Conservation (phyloP, 2,113 vertebrate species). For the zebrafish (Danio rerio) region DNA sequence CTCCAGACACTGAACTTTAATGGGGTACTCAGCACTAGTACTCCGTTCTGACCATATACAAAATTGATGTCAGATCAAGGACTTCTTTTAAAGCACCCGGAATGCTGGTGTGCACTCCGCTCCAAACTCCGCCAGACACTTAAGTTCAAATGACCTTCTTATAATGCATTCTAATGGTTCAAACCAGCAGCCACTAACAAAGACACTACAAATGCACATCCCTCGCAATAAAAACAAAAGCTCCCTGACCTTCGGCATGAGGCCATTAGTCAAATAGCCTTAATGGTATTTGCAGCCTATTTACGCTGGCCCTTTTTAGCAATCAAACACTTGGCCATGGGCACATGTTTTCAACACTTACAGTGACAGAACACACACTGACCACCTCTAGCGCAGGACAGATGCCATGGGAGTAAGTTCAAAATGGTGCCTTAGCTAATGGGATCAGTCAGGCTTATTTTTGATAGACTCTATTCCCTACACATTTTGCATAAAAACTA, state of each 20-base stretch:
- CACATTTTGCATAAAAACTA: background rate
- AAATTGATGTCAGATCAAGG: background rate
- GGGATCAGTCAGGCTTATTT: constrained; percentile 7
- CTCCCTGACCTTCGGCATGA: background rate
- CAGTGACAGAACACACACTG: constrained; percentile 17
- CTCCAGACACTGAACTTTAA: background rate
- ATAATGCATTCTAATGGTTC: constrained; percentile 15
- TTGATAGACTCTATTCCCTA: background rate
- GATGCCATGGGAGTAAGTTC: background rate
- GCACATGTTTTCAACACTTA: constrained; percentile 27
- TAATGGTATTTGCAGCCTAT: constrained; percentile 50
- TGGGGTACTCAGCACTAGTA: background rate
- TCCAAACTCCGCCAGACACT: background rate
- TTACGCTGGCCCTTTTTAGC: constrained; percentile 33
- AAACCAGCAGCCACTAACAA: background rate
- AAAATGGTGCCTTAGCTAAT: constrained; percentile 19
- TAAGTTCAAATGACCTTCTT: constrained; percentile 23
- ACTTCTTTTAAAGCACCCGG: background rate
- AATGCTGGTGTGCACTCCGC: background rate
- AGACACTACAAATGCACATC: background rate
- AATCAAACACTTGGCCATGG: constrained; percentile 53
- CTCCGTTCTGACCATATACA: background rate
- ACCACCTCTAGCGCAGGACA: background rate
- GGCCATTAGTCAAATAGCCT: constrained; percentile 30
- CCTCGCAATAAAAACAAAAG: constrained; percentile 9